Evolutionary conservation across 1,140 invertebrate genomes (phyloP), one percentile per base, ranked within the genome.

Genomic region (Cyclina sinensis): DNA sequence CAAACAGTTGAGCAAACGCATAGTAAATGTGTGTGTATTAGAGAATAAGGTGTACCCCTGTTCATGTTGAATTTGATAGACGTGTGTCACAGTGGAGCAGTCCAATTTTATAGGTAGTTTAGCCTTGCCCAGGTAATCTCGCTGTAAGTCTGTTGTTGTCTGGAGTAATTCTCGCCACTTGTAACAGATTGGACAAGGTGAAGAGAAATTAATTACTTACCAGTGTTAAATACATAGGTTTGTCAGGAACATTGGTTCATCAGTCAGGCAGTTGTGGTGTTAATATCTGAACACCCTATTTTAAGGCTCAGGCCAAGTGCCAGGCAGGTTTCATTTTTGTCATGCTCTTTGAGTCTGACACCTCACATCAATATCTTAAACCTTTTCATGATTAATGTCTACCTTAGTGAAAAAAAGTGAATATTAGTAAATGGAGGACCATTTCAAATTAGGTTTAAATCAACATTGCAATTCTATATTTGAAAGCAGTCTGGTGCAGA

Each of bases 261-360:
- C 1, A 11, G 46, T 30, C 24, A 37, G 32, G 11, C n/a, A 48
- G 12, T 1, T 32, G 14, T 32, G 5, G 46, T 30, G 43, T 48
- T 48, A 16, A 51, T 30, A 51, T 51, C 62, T 73, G 62, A 46
- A 51, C 59, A 18, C 59, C 76, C 86, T 62, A 24, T 18, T 32
- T n/a, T 14, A 54, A 35, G 70, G 86, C 59, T 24, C 24, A 74
- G 54, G 85, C 93, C 83, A 94, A 94, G 91, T 94, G 94, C 92
- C 94, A 94, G 92, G 74, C 89, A 91, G 92, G 91, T 94, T 93
- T 94, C 92, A 94, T 94, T 94, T 94, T 94, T 94, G 92, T 93
- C 94, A 93, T 94, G 94, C 93, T 92, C 93, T 91, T 91, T 93
- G 93, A 92, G 91, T 90, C 91, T 94, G 94, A 94, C 94, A 93